Conservation (phyloP, 2,888 invertebrate genomes). For the Alsophila aescularia region DNA sequence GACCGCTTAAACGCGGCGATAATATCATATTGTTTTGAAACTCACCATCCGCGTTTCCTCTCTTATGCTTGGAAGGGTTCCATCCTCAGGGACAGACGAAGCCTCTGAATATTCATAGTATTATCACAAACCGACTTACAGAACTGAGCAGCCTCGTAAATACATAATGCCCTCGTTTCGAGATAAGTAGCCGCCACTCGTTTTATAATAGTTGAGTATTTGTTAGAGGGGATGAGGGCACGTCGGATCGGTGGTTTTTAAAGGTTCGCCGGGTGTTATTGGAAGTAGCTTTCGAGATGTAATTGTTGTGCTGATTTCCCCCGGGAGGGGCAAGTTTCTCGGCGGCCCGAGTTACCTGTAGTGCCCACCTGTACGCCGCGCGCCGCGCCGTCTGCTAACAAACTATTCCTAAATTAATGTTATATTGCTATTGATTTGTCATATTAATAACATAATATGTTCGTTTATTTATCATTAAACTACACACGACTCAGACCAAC, state of each 20-base stretch:
- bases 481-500: too few relatives aligned
- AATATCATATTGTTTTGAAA: slow-evolving; percentile 83
- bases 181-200: slow-evolving; percentile 58
- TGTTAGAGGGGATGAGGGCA: slow-evolving; percentile 44
- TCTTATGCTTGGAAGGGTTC: slow-evolving; percentile 80
- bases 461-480: too few relatives aligned
- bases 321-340: slow-evolving; percentile 64
- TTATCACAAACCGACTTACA: slow-evolving; percentile 78
- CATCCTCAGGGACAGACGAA: slow-evolving; percentile 73
- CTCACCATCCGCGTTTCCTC: slow-evolving; percentile 79
- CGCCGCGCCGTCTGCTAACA: slow-evolving; percentile 33
- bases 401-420: slow-evolving; percentile 30
- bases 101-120: slow-evolving; percentile 80
- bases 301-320: slow-evolving; percentile 83
- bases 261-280: slow-evolving; percentile 71
- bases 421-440: slow-evolving; percentile 1
- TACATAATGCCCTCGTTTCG: slow-evolving; percentile 66
- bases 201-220: slow-evolving; percentile 44
- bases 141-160: slow-evolving; percentile 71
- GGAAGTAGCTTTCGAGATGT: slow-evolving; percentile 76
- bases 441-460: background rate
- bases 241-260: slow-evolving; percentile 57
- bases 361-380: slow-evolving; percentile 55
- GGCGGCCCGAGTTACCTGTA: slow-evolving; percentile 55
- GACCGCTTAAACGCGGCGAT: slow-evolving; percentile 80